A percentile compares a stretch with the other conserved stretches of the same genome.
These are phyloP conservation scores for Salvelinus sp. DNA, from an alignment of 2,113 vertebrate species.

Conservation along the genomic window DNA sequence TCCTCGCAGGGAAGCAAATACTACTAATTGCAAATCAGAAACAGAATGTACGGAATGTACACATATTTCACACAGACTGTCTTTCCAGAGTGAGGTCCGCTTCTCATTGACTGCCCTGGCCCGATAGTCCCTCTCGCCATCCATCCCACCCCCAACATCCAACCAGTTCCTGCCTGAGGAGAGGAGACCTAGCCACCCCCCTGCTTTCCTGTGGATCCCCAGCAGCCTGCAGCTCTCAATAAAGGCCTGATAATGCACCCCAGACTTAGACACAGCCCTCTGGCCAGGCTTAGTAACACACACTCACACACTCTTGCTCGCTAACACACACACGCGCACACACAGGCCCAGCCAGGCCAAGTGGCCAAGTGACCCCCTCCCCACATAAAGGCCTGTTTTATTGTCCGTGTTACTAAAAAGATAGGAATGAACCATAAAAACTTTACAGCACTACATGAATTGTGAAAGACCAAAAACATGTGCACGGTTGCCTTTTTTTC, in stretches of 20 bases:
- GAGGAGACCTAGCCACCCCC: constrained; percentile 49
- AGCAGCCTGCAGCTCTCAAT: constrained; percentile 28
- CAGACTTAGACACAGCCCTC: constrained; percentile 7
- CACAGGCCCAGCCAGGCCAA: constrained; percentile 70
- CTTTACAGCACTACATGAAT: constrained; percentile 46
- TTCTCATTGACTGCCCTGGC: neutral
- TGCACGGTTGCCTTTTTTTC: constrained; percentile 53
- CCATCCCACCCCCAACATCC: neutral
- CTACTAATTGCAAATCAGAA: neutral
- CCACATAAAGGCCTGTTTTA: constrained; percentile 63
- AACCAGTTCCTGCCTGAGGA: neutral
- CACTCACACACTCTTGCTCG: neutral
- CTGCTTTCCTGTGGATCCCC: constrained; percentile 4
- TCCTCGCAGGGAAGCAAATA: neutral
- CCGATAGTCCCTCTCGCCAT: neutral
- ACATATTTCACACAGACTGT: neutral
- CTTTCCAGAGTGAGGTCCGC: neutral
- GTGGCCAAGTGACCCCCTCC: constrained; percentile 37
- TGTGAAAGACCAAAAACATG: constrained; percentile 56
- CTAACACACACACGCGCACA: neutral
- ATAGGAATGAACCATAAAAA: constrained; percentile 64
- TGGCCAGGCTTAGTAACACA: neutral
- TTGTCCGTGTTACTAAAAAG: constrained; percentile 55
- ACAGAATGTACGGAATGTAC: constrained; percentile 8
- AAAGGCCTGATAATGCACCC: constrained; percentile 34